Evolutionary conservation across 2,113 vertebrate species (phyloP).

Genomic region (Catagonus wagneri): DNA sequence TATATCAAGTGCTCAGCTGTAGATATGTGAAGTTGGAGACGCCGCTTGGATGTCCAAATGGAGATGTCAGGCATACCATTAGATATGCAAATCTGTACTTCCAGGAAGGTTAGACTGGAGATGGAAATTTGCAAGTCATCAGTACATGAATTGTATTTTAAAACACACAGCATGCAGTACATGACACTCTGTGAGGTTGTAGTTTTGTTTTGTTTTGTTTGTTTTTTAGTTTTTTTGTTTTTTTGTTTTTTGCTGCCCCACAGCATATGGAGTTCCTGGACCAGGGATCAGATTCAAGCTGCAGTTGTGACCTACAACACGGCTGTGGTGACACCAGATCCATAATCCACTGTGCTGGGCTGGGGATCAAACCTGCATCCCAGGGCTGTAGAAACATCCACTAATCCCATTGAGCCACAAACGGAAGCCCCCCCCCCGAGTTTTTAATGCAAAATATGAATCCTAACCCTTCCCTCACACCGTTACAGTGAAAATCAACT

Average conservation of each 20-base stretch:
- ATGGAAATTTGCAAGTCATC: slow-evolving; percentile 33
- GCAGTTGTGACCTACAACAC: too few relatives aligned
- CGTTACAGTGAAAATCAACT: not conserved
- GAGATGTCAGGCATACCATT: not conserved
- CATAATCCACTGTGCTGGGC: too few relatives aligned
- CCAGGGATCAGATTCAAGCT: too few relatives aligned
- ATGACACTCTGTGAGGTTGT: too few relatives aligned
- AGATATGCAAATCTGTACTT: not conserved
- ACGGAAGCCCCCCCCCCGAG: not conserved
- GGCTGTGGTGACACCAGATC: too few relatives aligned
- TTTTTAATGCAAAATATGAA: slow-evolving; percentile 22
- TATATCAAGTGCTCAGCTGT: not conserved
- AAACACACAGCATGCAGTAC: not conserved
- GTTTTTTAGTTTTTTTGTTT: not conserved
- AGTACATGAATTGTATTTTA: slow-evolving; percentile 8
- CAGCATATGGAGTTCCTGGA: too few relatives aligned
- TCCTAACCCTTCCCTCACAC: not conserved
- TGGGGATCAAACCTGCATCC: too few relatives aligned
- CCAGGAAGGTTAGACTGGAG: slow-evolving; percentile 19
- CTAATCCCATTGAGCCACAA: too few relatives aligned
- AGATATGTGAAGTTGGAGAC: not conserved
- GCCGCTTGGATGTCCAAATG: not conserved
- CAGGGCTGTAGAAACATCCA: too few relatives aligned
- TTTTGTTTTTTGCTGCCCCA: too few relatives aligned
- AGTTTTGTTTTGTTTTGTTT: too few relatives aligned